These are phyloP conservation scores for Pantherophis guttatus DNA, from an alignment of 2,113 vertebrate genomes.

Conservation along the genomic window DNA sequence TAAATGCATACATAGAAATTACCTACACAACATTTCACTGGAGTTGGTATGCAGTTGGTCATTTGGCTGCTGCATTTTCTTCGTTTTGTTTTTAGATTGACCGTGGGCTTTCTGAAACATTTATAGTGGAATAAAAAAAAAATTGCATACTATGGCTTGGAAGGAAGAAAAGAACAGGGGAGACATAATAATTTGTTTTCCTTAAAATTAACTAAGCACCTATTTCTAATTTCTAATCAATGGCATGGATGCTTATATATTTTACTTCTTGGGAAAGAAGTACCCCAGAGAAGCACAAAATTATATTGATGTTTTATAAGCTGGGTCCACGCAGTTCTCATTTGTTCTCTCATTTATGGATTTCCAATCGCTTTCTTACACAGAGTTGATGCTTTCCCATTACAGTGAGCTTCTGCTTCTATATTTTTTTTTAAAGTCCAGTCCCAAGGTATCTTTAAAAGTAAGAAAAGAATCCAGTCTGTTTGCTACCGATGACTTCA, in stretches of 20 bases:
- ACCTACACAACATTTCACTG: neutral
- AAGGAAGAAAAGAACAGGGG: neutral
- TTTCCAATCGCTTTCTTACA: slow-evolving; percentile 43
- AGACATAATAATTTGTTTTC: neutral
- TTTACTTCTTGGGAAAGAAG: slow-evolving; percentile 29
- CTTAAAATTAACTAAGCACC: neutral
- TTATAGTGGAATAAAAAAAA: neutral
- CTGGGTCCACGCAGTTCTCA: slow-evolving; percentile 10
- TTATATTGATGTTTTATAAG: slow-evolving; percentile 39
- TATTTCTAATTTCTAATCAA: neutral
- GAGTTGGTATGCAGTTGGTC: neutral
- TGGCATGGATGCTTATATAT: slow-evolving; percentile 20
- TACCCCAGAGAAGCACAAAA: slow-evolving; percentile 23
- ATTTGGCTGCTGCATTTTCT: neutral
- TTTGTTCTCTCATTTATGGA: slow-evolving; percentile 31
- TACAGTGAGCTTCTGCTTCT: slow-evolving; percentile 3
- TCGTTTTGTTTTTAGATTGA: neutral
- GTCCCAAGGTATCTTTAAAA: slow-evolving; percentile 21
- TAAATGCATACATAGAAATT: neutral
- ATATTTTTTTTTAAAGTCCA: slow-evolving; percentile 27
- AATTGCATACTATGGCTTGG: neutral
- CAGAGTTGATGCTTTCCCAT: slow-evolving; percentile 23
- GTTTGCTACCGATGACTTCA: slow-evolving; percentile 43
- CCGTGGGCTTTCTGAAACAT: neutral
- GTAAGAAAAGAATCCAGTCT: slow-evolving; percentile 8